Conservation (phyloP, 2,888 invertebrate genomes). For the Eristalis tenax region DNA sequence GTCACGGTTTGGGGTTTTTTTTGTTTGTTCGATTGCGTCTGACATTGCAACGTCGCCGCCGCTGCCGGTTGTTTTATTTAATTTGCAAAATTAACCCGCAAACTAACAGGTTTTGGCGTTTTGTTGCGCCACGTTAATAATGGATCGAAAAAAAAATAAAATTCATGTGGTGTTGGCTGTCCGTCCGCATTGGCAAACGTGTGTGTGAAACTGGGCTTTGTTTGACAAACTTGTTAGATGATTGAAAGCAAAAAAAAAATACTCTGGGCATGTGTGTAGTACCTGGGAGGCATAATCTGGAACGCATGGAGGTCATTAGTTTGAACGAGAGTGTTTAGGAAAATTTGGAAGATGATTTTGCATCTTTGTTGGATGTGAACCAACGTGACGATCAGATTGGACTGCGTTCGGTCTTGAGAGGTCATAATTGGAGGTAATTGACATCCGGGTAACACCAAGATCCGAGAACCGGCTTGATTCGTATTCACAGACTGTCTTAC, state of each 20-base stretch:
- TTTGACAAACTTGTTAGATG: neutral
- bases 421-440: neutral
- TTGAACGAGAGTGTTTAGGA: neutral
- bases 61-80: neutral
- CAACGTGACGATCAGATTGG: neutral
- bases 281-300: neutral
- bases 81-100: conserved; percentile 27
- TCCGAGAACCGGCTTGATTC: neutral
- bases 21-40: neutral
- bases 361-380: neutral
- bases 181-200: neutral
- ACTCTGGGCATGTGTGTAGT: neutral
- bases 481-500: neutral
- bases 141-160: conserved; percentile 20
- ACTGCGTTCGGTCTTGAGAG: neutral
- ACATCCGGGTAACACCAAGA: neutral
- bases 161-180: neutral
- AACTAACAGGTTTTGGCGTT: conserved; percentile 26
- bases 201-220: neutral
- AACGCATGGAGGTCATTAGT: neutral
- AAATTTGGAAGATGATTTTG: neutral
- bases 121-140: conserved; percentile 44
- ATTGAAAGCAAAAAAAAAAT: neutral
- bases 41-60: neutral
- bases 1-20: conserved; percentile 20